phyloP scores from a whole-genome alignment of 2,888 invertebrate species.

The Lycia hirtaria region DNA sequence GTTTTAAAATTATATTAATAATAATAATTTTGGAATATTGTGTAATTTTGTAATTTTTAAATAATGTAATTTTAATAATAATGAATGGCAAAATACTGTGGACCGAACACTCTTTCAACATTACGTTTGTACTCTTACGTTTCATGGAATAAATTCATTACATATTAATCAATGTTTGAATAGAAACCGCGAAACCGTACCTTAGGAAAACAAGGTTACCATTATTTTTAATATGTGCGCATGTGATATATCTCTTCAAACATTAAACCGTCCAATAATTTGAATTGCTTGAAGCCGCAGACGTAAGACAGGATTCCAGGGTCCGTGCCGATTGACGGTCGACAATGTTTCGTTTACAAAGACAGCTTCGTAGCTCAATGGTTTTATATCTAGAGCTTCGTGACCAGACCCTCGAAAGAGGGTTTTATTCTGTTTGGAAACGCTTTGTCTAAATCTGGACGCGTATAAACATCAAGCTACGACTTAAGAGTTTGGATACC shows the following conservation, averaged over 20 bases:
- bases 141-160: too few species aligned
- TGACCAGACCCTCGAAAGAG: slow-evolving; percentile 8
- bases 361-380: slow-evolving; percentile 30
- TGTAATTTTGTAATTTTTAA: too few species aligned
- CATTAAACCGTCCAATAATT: neutral
- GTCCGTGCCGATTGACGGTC: slow-evolving; percentile 17
- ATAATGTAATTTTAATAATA: too few species aligned
- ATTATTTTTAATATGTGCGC: neutral
- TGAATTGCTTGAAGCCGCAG: slow-evolving; percentile 5
- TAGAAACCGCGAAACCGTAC: too few species aligned
- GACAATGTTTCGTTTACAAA: slow-evolving; percentile 1
- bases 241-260: slow-evolving; percentile 8
- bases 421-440: slow-evolving; percentile 13
- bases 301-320: neutral
- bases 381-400: slow-evolving; percentile 6
- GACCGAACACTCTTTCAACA: too few species aligned
- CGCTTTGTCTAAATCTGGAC: slow-evolving; percentile 10
- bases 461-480: neutral
- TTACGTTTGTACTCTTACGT: too few species aligned
- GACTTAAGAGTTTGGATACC: too few species aligned
- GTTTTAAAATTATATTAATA: too few species aligned
- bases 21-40: too few species aligned
- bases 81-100: too few species aligned
- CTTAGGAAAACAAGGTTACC: neutral
- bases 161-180: too few species aligned